These are phyloP conservation scores for Maconellicoccus hirsutus DNA, from an alignment of 1,140 invertebrate species.

Conservation along the genomic window DNA sequence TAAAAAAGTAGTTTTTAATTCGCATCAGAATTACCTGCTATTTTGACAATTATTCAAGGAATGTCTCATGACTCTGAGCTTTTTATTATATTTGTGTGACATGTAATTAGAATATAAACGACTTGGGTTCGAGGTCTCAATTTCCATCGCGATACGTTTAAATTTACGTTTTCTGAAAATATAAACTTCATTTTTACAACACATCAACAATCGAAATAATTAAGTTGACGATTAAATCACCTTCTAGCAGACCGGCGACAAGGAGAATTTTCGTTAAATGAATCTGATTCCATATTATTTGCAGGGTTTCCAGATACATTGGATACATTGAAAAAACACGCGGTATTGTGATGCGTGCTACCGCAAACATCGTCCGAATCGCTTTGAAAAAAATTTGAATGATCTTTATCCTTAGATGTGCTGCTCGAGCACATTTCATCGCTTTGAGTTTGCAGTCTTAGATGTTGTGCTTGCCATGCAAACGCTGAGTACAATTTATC, in stretches of 20 bases:
- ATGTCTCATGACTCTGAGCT: background rate
- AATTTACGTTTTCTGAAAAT: constrained; percentile 13
- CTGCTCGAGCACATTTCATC: constrained; percentile 14
- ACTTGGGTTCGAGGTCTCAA: background rate
- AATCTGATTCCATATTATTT: background rate
- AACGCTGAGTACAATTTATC: background rate
- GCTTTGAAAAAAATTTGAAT: background rate
- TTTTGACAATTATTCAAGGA: background rate
- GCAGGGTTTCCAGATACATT: background rate
- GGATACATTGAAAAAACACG: background rate
- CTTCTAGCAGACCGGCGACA: background rate
- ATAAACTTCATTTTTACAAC: background rate
- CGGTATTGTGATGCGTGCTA: background rate
- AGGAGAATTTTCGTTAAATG: constrained; percentile 10
- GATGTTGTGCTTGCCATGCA: background rate
- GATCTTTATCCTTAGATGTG: background rate
- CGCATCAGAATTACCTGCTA: background rate
- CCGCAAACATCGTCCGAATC: constrained; percentile 10
- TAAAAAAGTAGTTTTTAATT: no score
- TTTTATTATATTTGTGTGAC: background rate
- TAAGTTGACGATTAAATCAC: background rate
- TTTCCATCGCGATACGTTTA: background rate
- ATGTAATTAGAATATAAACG: background rate
- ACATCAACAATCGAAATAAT: background rate
- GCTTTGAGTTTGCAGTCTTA: background rate